These are phyloP conservation scores for Micromys minutus DNA, from an alignment of 2,113 vertebrate species.

Conservation along the genomic window DNA sequence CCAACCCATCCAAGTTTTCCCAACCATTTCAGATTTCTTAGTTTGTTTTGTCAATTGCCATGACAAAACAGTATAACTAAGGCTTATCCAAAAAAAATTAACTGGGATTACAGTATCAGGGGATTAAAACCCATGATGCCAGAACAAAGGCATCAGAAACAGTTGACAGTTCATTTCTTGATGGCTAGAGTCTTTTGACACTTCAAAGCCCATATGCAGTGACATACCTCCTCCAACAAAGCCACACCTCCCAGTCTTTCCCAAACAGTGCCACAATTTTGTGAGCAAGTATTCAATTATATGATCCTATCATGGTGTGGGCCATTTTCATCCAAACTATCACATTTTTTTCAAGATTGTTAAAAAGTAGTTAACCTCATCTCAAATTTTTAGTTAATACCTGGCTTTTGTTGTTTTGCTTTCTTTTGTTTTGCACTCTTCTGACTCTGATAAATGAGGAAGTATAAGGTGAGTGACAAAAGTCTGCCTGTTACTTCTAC, in stretches of 20 bases:
- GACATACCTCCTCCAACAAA: background rate
- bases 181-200: background rate
- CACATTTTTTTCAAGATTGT: background rate
- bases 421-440: background rate
- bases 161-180: background rate
- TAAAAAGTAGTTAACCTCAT: slow-evolving; percentile 7
- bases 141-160: background rate
- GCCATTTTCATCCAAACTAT: background rate
- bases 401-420: background rate
- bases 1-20: slow-evolving; percentile 25
- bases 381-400: background rate
- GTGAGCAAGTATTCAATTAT: background rate
- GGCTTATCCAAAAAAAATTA: background rate
- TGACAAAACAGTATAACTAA: background rate
- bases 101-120: background rate
- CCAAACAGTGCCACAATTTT: too few relatives aligned
- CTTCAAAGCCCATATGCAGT: background rate
- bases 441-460: background rate
- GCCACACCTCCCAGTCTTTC: background rate
- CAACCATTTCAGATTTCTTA: background rate
- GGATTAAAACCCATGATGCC: background rate
- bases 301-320: background rate
- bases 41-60: background rate
- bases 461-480: background rate
- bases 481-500: background rate